These are phyloP conservation scores for Stenolophus ochropezus DNA, from an alignment of 2,888 invertebrate genomes.

Conservation along the genomic window DNA sequence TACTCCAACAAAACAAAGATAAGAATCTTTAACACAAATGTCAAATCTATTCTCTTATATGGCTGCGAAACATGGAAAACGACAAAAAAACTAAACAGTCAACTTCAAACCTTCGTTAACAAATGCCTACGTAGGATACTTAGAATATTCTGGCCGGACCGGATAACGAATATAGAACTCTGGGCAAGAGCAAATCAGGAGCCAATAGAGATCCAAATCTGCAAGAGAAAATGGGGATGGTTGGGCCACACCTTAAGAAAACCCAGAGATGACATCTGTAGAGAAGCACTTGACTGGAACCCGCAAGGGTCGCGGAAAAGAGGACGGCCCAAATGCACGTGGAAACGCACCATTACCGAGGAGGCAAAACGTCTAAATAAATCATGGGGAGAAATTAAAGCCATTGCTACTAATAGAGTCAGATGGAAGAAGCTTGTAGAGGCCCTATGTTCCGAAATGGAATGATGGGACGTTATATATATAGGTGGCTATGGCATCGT, in stretches of 20 bases:
- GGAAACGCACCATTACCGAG: conserved; percentile 1
- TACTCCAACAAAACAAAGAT: conserved; percentile 26
- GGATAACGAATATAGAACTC: conserved; percentile 1
- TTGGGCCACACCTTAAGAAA: conserved; percentile 14
- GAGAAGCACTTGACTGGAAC: not conserved
- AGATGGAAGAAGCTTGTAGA: conserved; percentile 3
- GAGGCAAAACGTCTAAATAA: conserved; percentile 6
- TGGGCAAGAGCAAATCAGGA: conserved; percentile 9
- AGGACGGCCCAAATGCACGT: not conserved
- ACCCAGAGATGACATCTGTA: not conserved
- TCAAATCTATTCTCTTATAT: conserved; percentile 5
- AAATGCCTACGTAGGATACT: not conserved
- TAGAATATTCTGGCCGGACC: conserved; percentile 11
- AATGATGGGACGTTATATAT: too few relatives aligned
- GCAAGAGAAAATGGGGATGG: conserved; percentile 23
- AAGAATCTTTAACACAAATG: not conserved
- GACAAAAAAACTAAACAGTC: not conserved
- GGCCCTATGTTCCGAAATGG: conserved; percentile 1
- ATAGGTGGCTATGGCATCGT: too few relatives aligned
- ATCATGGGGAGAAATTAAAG: conserved; percentile 14
- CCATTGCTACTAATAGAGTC: not conserved
- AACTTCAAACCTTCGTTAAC: conserved; percentile 15
- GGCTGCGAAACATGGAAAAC: conserved; percentile 13
- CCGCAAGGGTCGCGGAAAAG: too few relatives aligned
- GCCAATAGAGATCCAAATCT: not conserved